Evolutionary conservation across 2,113 vertebrate genomes (phyloP).

Genomic region (Brachypodius melanocephalos): DNA sequence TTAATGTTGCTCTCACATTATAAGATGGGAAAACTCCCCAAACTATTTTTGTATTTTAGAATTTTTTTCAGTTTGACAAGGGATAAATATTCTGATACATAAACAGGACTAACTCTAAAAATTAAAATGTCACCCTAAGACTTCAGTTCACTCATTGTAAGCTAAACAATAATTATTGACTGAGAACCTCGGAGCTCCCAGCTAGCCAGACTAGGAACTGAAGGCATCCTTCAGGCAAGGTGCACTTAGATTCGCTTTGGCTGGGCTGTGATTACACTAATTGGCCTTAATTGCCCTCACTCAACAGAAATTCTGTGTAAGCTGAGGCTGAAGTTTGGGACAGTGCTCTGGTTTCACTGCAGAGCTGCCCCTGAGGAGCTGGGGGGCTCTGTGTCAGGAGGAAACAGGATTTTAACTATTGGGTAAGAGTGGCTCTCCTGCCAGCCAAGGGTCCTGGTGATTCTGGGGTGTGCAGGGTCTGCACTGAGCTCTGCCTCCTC

Average conservation of each 20-base stretch:
- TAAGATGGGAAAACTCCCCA: not conserved
- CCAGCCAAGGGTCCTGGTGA: not conserved
- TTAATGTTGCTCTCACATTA: not conserved
- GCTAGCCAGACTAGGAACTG: fast-evolving
- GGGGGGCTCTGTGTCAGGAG: not conserved
- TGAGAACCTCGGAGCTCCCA: not conserved
- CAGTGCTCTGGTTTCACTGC: not conserved
- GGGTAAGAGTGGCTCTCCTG: not conserved
- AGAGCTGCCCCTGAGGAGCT: not conserved
- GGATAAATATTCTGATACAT: not conserved
- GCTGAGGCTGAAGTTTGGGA: not conserved
- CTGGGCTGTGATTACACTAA: not conserved
- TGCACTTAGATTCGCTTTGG: not conserved
- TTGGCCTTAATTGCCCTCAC: not conserved
- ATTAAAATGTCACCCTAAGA: not conserved
- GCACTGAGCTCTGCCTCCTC: not conserved
- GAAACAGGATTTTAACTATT: not conserved
- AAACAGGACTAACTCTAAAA: not conserved
- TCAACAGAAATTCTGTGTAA: not conserved
- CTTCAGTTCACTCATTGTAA: not conserved
- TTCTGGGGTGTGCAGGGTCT: not conserved
- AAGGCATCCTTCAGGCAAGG: fast-evolving
- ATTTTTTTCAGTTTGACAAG: not conserved
- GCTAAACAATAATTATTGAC: not conserved
- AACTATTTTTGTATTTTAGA: not conserved